Conservation (phyloP, 2,797 vertebrate species). For the Potorous gilbertii region DNA sequence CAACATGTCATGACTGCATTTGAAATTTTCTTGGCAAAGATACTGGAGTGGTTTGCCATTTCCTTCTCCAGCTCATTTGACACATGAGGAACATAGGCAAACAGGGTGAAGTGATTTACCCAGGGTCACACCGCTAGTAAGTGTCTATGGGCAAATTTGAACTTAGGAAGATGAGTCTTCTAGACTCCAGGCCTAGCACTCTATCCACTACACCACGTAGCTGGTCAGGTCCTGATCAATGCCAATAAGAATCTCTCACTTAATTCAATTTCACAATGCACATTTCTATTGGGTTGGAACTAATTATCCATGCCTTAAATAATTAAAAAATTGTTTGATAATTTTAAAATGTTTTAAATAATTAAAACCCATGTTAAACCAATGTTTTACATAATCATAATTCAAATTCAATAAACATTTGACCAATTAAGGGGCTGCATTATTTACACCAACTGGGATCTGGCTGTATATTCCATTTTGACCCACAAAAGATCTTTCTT, state of each 20-base stretch:
- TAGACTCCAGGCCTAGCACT: background rate
- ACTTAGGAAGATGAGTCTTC: background rate
- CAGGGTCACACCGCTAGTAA: background rate
- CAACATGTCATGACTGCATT: background rate
- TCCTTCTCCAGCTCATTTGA: background rate
- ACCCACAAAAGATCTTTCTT: background rate
- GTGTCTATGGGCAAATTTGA: background rate
- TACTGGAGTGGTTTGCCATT: background rate
- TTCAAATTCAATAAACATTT: background rate
- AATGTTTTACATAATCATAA: background rate
- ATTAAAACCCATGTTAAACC: background rate
- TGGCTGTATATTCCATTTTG: background rate
- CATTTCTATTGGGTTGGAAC: background rate
- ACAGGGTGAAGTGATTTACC: background rate
- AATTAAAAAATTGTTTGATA: background rate
- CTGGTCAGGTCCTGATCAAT: background rate
- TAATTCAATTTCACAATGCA: background rate
- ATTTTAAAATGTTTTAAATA: background rate
- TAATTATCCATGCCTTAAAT: no score
- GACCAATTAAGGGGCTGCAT: background rate
- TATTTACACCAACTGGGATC: background rate
- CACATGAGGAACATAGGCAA: background rate
- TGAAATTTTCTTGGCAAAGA: background rate
- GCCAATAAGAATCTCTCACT: background rate
- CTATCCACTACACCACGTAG: background rate